phyloP scores from a whole-genome alignment of 2,797 vertebrate genomes.

The Peromyscus aztecus region DNA sequence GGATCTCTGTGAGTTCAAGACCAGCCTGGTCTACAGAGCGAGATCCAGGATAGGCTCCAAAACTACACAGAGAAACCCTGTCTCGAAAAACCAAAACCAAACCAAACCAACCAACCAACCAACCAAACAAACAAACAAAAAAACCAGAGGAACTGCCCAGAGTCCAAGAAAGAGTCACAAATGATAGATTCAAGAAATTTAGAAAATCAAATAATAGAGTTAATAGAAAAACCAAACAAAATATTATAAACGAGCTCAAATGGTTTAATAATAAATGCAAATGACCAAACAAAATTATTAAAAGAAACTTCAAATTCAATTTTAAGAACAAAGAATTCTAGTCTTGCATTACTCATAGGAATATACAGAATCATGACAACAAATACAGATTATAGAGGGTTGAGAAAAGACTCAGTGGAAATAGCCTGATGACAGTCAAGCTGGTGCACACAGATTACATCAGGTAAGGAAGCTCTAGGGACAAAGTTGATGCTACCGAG shows the following conservation, averaged over 20 bases:
- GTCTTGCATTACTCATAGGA: not conserved
- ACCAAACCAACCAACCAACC: too few relatives aligned
- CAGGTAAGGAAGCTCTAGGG: not conserved
- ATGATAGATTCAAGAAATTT: not conserved
- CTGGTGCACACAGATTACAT: not conserved
- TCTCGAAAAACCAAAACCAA: too few relatives aligned
- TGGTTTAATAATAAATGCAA: not conserved
- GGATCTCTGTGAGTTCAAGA: too few relatives aligned
- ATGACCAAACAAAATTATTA: not conserved
- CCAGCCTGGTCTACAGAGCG: too few relatives aligned
- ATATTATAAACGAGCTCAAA: not conserved
- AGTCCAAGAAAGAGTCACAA: not conserved
- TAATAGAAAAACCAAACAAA: not conserved
- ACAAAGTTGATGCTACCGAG: not conserved
- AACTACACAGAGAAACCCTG: too few relatives aligned
- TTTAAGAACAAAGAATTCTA: not conserved
- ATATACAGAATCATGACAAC: not conserved
- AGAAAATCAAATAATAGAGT: not conserved
- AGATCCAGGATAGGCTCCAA: too few relatives aligned
- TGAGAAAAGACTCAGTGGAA: not conserved
- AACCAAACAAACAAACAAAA: too few relatives aligned
- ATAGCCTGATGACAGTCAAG: not conserved
- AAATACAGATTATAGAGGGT: not conserved
- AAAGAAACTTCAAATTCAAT: not conserved
- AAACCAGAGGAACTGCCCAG: not conserved